Base-by-base conservation (phyloP, 2,797 vertebrate species). In the Acrocephalus scirpaceus region DNA sequence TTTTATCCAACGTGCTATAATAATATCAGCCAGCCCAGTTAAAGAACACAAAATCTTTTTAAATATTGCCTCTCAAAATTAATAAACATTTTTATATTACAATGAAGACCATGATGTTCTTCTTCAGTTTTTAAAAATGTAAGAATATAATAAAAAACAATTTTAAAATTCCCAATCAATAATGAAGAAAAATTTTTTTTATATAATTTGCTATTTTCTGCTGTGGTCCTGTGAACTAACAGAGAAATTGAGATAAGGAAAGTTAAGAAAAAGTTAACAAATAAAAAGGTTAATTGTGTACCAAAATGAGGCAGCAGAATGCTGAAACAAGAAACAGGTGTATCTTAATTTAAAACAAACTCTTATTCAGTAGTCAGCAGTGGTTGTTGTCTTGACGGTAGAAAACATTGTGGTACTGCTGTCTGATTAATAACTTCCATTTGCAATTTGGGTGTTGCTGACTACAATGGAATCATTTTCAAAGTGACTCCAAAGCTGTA, bases 341-440 rank as follows among this genome's bases (percentile, higher is more conserved):
- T 47, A 61, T 77, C 36, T 70, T 90, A 71, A 67, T 78, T 94
- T 92, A 79, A 96, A 90, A 83, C n/a, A 48, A 82, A 74, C 81
- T 81, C 12, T 86, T 88, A 65, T 74, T 96, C 53, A 36, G 96
- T 96, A 69, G 82, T 86, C 93, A 94, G 91, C 69, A 96, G 8
- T 75, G 21, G 73, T 82, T 75, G 48, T 91, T 94, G 27, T 84
- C 60, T 86, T 92, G 88, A 92, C 87, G 91, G 48, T 76, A 84
- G 87, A 88, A 97, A 95, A 85, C 48, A 85, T 7, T 86, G 86
- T 88, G 61, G 48, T 80, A 40, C 53, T 66, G 54, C 48, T 73
- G 38, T 78, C 95, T 97, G 95, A 97, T 97, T 96, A 93, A 97
- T 96, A 94, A 91, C 92, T 95, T 91, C 91, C 89, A 62, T 60